Evolutionary conservation across 2,797 vertebrate species (phyloP).

Genomic region (Micromesistius poutassou): DNA sequence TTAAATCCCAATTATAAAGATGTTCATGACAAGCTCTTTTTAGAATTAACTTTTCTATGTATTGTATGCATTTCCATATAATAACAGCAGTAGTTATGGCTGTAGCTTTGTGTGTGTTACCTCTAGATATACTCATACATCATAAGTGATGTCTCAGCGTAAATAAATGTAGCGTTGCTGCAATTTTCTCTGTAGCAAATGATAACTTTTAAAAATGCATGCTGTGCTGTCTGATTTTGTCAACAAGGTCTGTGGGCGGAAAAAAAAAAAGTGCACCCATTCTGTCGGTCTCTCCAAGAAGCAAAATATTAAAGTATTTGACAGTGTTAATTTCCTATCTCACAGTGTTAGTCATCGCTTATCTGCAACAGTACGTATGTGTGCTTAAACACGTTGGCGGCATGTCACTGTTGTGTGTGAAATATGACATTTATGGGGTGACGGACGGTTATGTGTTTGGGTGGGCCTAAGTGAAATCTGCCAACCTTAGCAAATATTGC

Average conservation of each 20-base stretch:
- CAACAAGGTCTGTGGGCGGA: not conserved
- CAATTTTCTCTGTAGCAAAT: not conserved
- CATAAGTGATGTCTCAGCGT: slow-evolving; percentile 32
- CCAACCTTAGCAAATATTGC: not conserved
- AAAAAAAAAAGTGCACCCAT: not conserved
- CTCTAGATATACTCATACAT: not conserved
- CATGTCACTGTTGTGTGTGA: not conserved
- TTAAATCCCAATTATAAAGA: not conserved
- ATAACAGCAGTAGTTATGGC: not conserved
- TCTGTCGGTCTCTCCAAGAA: not conserved
- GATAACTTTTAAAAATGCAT: not conserved
- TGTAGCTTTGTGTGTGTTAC: slow-evolving; percentile 3
- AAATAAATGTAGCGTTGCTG: slow-evolving; percentile 23
- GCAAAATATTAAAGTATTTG: not conserved
- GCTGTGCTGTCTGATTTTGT: not conserved
- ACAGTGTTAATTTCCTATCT: slow-evolving; percentile 1
- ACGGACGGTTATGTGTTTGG: not conserved
- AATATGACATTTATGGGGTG: not conserved
- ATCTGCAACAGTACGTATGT: not conserved
- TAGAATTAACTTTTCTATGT: not conserved
- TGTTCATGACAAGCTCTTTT: not conserved
- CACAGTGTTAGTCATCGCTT: not conserved
- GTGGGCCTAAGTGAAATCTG: not conserved
- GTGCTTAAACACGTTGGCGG: not conserved
- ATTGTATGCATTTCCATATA: not conserved